These are phyloP conservation scores for Poeciliopsis turrubarensis DNA, from an alignment of 2,113 vertebrate species.

Conservation along the genomic window DNA sequence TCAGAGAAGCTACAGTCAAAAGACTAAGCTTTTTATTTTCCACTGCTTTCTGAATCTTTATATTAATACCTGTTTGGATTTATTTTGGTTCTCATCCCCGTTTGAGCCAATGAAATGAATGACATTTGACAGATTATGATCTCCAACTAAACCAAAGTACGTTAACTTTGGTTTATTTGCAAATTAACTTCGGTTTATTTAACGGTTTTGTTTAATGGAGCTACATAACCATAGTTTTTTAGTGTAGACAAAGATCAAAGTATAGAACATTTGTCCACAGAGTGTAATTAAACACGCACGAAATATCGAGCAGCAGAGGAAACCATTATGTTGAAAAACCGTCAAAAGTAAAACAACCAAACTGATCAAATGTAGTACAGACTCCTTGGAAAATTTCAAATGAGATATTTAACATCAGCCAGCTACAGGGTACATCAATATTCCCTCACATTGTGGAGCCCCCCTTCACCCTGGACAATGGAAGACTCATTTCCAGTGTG, in stretches of 20 bases:
- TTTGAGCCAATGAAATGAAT: no score
- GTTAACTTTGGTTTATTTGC: no score
- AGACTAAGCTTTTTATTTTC: background rate
- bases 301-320: background rate
- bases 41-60: background rate
- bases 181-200: no score
- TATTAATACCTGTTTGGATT: background rate
- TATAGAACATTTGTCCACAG: background rate
- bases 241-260: background rate
- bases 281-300: no score
- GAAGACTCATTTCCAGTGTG: background rate
- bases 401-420: background rate
- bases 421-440: background rate
- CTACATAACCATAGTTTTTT: background rate
- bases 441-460: background rate
- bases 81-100: no score
- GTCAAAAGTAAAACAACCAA: background rate
- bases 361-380: background rate
- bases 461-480: background rate
- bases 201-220: no score
- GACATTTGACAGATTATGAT: no score
- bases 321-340: background rate
- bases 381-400: background rate
- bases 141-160: no score
- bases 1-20: background rate